Evolutionary conservation across 2,113 vertebrate species (phyloP).

Genomic region (Otis tarda): DNA sequence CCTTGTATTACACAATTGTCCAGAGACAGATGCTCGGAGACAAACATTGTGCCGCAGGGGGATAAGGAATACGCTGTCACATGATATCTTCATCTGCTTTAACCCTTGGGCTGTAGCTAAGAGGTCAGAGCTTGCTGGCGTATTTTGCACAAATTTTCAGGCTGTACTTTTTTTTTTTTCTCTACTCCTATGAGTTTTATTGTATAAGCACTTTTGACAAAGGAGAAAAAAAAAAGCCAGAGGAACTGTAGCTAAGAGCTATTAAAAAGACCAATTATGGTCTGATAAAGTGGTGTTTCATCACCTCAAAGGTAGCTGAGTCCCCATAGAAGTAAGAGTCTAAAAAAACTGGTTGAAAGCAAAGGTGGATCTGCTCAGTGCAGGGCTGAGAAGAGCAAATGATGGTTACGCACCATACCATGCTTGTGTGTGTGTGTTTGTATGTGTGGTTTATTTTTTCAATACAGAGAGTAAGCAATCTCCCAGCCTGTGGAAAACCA

Average conservation of each 20-base stretch:
- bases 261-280: background rate
- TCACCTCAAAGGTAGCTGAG: background rate
- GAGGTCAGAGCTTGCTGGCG: background rate
- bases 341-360: background rate
- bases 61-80: background rate
- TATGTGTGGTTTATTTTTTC: background rate
- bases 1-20: background rate
- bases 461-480: background rate
- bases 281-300: background rate
- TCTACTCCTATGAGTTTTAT: background rate
- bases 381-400: accelerated
- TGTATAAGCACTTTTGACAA: background rate
- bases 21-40: background rate
- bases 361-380: background rate
- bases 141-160: background rate
- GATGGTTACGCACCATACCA: background rate
- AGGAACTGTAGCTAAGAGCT: background rate
- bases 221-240: background rate
- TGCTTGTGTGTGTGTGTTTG: background rate
- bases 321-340: background rate
- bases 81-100: background rate
- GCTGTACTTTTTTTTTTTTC: background rate
- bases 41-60: background rate
- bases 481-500: background rate
- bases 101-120: background rate